Evolutionary conservation across 2,888 invertebrate genomes (phyloP), one percentile per base, ranked within the genome.

Genomic region (Melanargia galathea): DNA sequence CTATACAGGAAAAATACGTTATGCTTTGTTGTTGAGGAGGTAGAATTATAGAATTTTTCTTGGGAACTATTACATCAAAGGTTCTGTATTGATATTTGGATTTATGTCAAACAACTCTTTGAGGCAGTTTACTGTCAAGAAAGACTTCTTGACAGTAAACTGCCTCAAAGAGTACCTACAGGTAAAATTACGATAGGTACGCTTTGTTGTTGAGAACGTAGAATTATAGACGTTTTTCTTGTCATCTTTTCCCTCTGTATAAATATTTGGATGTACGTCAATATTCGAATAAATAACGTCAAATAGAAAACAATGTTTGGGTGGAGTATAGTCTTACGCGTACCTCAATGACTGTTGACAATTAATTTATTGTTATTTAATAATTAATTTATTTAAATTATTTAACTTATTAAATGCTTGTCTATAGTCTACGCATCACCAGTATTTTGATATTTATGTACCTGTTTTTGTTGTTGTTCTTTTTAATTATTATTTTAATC

Each of bases 311-410:
- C 20, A 52, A 11, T 6, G 7, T 35, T 52, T 1, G 18, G 35
- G 20, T 40, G 62, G 62, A 63, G 70, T 18, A 77, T 82, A 83
- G 79, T 78, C 80, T 83, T 78, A 71, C 77, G 77, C 82, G 85
- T 83, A 89, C 89, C 88, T 89, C 89, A 89, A 76, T 52, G 52
- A 35, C 76, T 71, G 75, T 77, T 82, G 75, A 74, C 70, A 76
- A 77, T 79, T 74, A 78, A 82, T 87, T 88, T 87, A 82, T 87
- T 86, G 82, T 80, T 86, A 80, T 82, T 84, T 81, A 82, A 80
- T 86, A 84, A 90, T 85, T 87, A 83, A 90, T 84, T 90, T 89
- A 90, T 88, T 77, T 77, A 76, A 77, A 75, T 76, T 79, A 77
- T 78, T 74, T 74, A 73, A 71, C 68, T 71, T 65, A 70, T 62